Conservation (phyloP, 2,113 vertebrate genomes). For the Oncorhynchus mykiss region DNA sequence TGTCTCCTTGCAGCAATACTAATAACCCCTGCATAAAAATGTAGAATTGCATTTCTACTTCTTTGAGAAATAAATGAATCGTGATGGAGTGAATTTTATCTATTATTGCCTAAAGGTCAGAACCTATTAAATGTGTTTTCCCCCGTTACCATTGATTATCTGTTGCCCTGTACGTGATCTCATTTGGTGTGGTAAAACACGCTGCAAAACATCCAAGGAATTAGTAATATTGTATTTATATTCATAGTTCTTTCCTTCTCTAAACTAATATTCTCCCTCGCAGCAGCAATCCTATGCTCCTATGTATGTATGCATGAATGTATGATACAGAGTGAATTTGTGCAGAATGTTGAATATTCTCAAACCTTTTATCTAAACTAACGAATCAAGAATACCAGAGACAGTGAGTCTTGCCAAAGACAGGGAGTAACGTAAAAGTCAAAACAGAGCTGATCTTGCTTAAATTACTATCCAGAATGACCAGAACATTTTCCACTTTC, state of each 20-base stretch:
- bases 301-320: slow-evolving; percentile 2
- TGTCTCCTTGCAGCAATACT: slow-evolving; percentile 52
- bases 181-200: slow-evolving; percentile 36
- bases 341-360: background rate
- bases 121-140: slow-evolving; percentile 61
- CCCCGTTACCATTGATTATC: slow-evolving; percentile 59
- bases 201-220: slow-evolving; percentile 46
- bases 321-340: slow-evolving; percentile 16
- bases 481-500: background rate
- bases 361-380: background rate
- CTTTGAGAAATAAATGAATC: slow-evolving; percentile 64
- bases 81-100: slow-evolving; percentile 62
- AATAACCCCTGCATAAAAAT: slow-evolving; percentile 38
- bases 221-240: slow-evolving; percentile 37
- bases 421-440: background rate
- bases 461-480: background rate
- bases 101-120: slow-evolving; percentile 68
- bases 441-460: slow-evolving; percentile 5
- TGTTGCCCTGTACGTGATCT: slow-evolving; percentile 49
- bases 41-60: slow-evolving; percentile 57
- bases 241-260: slow-evolving; percentile 13
- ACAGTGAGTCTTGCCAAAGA: background rate
- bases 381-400: slow-evolving; percentile 3
- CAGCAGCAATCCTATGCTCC: background rate
- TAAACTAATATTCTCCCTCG: slow-evolving; percentile 2